Evolutionary conservation across 2,797 vertebrate genomes (phyloP).

Genomic region (Takifugu ocellatus): DNA sequence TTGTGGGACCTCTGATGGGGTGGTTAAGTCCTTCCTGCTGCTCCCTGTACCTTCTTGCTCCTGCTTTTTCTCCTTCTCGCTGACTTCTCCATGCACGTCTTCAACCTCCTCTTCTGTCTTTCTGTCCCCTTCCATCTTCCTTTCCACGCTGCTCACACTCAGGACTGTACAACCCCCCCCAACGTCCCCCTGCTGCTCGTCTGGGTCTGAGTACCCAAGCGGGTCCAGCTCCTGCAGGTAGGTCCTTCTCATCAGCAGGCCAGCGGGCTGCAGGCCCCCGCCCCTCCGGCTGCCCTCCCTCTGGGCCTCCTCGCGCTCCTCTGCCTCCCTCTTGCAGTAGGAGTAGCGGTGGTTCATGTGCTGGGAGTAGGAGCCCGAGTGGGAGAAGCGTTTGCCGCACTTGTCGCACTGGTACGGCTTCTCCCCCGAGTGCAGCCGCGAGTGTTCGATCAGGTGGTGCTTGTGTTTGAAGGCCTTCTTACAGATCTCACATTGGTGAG

Average conservation of each 20-base stretch:
- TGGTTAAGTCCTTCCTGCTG: slow-evolving; percentile 83
- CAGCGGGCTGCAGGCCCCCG: slow-evolving; percentile 82
- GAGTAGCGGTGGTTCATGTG: slow-evolving; percentile 99
- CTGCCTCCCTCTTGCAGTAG: slow-evolving; percentile 97
- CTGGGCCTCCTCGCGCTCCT: slow-evolving; percentile 91
- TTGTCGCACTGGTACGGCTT: slow-evolving; percentile 98
- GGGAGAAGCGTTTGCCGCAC: slow-evolving; percentile 96
- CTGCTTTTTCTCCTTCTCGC: slow-evolving; percentile 78
- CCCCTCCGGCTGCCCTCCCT: slow-evolving; percentile 79
- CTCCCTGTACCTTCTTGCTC: slow-evolving; percentile 79
- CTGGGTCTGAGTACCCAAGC: slow-evolving; percentile 87
- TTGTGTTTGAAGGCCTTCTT: slow-evolving; percentile 99
- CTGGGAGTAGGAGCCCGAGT: slow-evolving; percentile 97
- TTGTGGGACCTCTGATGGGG: background rate
- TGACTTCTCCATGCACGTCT: slow-evolving; percentile 82
- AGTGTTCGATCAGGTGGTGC: slow-evolving; percentile 97
- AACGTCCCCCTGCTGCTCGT: slow-evolving; percentile 81
- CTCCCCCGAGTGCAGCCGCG: slow-evolving; percentile 94
- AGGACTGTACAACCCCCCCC: slow-evolving; percentile 38
- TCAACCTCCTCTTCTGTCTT: slow-evolving; percentile 77
- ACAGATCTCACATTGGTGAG: slow-evolving; percentile 97
- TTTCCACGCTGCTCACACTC: slow-evolving; percentile 53
- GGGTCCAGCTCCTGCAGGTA: slow-evolving; percentile 91
- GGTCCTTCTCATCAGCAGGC: slow-evolving; percentile 90
- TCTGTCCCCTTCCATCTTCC: slow-evolving; percentile 66